Evolutionary conservation across 2,888 invertebrate genomes (phyloP).

Genomic region (Lomographa bimaculata): DNA sequence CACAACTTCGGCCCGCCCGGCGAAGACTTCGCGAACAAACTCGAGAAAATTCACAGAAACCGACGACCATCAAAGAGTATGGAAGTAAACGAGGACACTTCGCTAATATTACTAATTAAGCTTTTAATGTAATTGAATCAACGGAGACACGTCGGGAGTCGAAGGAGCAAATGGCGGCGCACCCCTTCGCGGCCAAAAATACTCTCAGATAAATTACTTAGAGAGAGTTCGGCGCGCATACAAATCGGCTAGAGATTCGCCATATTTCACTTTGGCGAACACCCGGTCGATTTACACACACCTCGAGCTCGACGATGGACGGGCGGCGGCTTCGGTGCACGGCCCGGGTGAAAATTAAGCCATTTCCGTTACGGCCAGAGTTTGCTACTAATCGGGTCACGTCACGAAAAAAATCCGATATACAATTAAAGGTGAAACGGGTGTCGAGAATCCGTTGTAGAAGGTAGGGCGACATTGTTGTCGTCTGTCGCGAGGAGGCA

Average conservation of each 20-base stretch:
- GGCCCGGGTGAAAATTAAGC: slow-evolving; percentile 67
- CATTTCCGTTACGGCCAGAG: slow-evolving; percentile 65
- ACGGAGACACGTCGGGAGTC: slow-evolving; percentile 70
- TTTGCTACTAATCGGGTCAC: slow-evolving; percentile 73
- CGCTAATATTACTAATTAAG: slow-evolving; percentile 80
- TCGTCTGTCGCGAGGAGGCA: slow-evolving; percentile 67
- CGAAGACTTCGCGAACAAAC: slow-evolving; percentile 69
- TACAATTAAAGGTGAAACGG: slow-evolving; percentile 72
- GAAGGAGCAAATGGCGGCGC: slow-evolving; percentile 52
- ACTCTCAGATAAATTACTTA: slow-evolving; percentile 78
- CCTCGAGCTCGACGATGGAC: slow-evolving; percentile 51
- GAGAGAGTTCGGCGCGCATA: slow-evolving; percentile 69
- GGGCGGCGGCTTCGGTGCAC: slow-evolving; percentile 41
- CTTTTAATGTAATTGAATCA: slow-evolving; percentile 81
- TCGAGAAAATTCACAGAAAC: slow-evolving; percentile 68
- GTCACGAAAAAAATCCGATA: slow-evolving; percentile 73
- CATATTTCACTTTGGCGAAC: slow-evolving; percentile 70
- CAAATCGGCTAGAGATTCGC: slow-evolving; percentile 71
- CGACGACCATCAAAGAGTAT: slow-evolving; percentile 70
- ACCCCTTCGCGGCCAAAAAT: slow-evolving; percentile 71
- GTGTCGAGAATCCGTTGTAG: slow-evolving; percentile 59
- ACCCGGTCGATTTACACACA: slow-evolving; percentile 70
- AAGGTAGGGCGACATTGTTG: slow-evolving; percentile 64
- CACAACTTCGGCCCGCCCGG: slow-evolving; percentile 66
- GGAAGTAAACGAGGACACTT: slow-evolving; percentile 71